Conservation (phyloP, 2,113 vertebrate species). For the human region DNA sequence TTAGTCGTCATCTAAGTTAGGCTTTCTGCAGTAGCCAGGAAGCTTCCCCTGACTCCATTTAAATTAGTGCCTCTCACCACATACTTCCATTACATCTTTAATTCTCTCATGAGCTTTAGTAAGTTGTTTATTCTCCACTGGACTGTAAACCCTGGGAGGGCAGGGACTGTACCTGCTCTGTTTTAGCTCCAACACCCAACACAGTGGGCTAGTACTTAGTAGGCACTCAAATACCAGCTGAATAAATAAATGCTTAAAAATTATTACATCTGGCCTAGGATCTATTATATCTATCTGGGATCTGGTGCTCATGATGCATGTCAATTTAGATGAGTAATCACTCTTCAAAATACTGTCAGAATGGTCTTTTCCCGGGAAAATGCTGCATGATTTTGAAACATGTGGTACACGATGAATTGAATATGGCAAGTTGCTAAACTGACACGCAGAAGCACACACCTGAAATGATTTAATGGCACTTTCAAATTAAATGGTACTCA, state of each 20-base stretch:
- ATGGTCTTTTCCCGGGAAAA: slow-evolving; percentile 49
- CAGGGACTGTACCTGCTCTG: neutral
- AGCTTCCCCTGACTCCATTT: neutral
- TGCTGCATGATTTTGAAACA: slow-evolving; percentile 21
- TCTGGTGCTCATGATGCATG: neutral
- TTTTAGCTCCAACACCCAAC: neutral
- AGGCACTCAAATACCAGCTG: neutral
- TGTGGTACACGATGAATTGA: neutral
- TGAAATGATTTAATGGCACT: neutral
- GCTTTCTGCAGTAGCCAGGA: neutral
- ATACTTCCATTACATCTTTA: neutral
- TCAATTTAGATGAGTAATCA: slow-evolving; percentile 17
- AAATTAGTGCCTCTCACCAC: neutral
- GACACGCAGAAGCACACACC: neutral
- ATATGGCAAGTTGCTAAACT: neutral
- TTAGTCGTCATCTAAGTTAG: neutral
- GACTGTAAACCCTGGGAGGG: neutral
- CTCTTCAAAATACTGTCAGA: slow-evolving; percentile 36
- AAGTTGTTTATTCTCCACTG: neutral
- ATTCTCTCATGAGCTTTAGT: neutral
- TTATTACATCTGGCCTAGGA: neutral
- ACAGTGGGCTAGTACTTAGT: neutral
- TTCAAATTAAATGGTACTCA: neutral
- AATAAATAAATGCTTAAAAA: slow-evolving; percentile 11
- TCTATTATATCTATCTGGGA: neutral